Conservation (phyloP, 1,140 invertebrate species). For the Pantala flavescens region DNA sequence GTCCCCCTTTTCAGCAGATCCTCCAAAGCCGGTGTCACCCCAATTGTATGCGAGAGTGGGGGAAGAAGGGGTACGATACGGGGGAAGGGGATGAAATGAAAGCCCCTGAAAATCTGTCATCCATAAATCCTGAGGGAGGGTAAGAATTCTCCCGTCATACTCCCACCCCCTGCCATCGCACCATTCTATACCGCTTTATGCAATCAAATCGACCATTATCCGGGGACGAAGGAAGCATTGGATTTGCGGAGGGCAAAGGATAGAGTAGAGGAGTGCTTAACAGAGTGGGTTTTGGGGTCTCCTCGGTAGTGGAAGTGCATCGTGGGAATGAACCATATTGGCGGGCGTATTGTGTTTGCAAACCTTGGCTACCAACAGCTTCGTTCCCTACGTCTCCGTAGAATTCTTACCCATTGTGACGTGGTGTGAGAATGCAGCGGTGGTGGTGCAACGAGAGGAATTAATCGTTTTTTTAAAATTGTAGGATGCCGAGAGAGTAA, state of each 20-base stretch:
- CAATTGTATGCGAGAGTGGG: not conserved
- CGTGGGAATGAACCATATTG: conserved; percentile 5
- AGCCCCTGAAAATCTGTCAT: not conserved
- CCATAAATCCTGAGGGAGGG: not conserved
- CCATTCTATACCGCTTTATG: conserved; percentile 9
- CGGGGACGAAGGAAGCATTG: not conserved
- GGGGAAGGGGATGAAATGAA: not conserved
- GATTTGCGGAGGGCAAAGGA: not conserved
- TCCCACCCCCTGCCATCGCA: not conserved
- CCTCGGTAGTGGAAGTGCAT: not conserved
- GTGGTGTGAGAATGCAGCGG: too few relatives aligned
- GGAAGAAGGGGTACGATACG: not conserved
- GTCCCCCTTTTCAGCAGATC: not conserved
- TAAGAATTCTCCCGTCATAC: not conserved
- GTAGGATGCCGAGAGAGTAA: too few relatives aligned
- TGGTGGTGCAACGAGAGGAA: too few relatives aligned
- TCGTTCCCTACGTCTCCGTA: not conserved
- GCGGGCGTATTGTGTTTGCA: not conserved
- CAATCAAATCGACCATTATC: conserved; percentile 3
- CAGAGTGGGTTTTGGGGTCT: not conserved
- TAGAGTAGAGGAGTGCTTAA: not conserved
- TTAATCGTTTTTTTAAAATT: too few relatives aligned
- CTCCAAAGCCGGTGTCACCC: not conserved
- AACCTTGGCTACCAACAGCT: not conserved
- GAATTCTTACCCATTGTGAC: too few relatives aligned